Conservation (phyloP, 2,888 invertebrate genomes). For the Proisotoma minuta region DNA sequence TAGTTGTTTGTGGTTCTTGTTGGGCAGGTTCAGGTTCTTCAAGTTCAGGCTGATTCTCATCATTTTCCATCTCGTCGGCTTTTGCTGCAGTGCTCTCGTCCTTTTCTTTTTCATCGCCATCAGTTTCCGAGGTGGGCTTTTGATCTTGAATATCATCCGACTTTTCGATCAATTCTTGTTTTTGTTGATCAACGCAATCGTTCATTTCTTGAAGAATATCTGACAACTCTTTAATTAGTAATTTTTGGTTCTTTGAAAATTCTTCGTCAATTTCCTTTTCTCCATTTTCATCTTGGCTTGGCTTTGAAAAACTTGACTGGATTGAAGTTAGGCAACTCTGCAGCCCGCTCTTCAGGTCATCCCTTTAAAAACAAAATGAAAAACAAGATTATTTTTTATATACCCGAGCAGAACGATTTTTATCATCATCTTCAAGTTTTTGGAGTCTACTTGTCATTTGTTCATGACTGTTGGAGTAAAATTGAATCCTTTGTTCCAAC, state of each 20-base stretch:
- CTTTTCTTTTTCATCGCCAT: constrained; percentile 10
- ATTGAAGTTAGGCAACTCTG: constrained; percentile 45
- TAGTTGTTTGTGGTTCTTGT: constrained; percentile 13
- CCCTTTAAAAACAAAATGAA: constrained; percentile 32
- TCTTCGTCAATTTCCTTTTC: constrained; percentile 9
- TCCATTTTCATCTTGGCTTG: constrained; percentile 16
- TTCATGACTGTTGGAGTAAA: constrained; percentile 43
- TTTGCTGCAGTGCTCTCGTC: constrained; percentile 6
- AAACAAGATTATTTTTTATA: constrained; percentile 1
- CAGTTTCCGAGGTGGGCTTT: constrained; percentile 7
- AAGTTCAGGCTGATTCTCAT: constrained; percentile 1
- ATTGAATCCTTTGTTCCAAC: constrained; percentile 48
- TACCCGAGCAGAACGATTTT: constrained; percentile 45
- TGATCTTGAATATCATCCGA: constrained; percentile 14
- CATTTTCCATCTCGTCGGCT: constrained; percentile 17
- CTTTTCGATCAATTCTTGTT: constrained; percentile 10
- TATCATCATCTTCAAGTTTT: constrained; percentile 43
- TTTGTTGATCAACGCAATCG: constrained; percentile 27
- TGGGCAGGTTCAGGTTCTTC: constrained; percentile 10
- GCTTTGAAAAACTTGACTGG: constrained; percentile 21
- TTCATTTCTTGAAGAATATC: constrained; percentile 37
- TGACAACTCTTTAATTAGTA: constrained; percentile 32
- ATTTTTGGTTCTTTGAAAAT: constrained; percentile 24
- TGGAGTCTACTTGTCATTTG: constrained; percentile 43
- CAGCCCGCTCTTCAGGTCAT: constrained; percentile 46